Percentiles rank a stretch among this genome's conserved stretches.
Evolutionary conservation across 2,797 vertebrate species (phyloP).

Genomic region (Danio aesculapii): DNA sequence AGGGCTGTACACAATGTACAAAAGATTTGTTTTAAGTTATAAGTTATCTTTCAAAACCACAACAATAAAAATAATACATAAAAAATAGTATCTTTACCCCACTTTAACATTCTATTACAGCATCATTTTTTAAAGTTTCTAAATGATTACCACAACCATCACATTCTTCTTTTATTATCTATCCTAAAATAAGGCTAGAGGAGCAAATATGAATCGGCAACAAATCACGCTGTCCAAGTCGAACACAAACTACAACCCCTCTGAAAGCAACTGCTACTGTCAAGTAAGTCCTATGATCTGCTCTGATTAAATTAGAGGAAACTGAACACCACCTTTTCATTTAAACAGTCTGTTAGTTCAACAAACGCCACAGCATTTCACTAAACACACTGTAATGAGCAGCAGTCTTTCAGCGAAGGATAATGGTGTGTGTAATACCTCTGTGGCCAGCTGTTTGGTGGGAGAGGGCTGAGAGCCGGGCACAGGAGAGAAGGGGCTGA

Average conservation of each 20-base stretch:
- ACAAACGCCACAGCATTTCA: not conserved
- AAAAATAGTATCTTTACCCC: no score
- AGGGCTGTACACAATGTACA: not conserved
- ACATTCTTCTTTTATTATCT: no score
- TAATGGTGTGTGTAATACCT: constrained; percentile 84
- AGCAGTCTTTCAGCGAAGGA: not conserved
- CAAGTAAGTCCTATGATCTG: constrained; percentile 6
- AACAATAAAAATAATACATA: no score
- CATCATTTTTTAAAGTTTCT: not conserved
- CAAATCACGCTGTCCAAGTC: not conserved
- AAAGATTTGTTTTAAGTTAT: no score
- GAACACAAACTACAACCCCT: not conserved
- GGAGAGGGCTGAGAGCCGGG: constrained; percentile 91
- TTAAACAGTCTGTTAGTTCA: not conserved
- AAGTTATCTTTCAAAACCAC: no score
- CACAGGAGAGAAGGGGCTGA: constrained; percentile 93
- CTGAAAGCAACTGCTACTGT: not conserved
- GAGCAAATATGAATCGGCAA: not conserved
- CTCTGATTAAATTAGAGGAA: not conserved
- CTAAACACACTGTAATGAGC: not conserved
- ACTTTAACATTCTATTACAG: not conserved
- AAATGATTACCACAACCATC: not conserved
- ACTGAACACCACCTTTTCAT: not conserved
- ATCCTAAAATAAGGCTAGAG: not conserved
- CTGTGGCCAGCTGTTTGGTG: constrained; percentile 85